Evolutionary conservation across 2,797 vertebrate species (phyloP).

Genomic region (Xiphorhynchus erythropygius): DNA sequence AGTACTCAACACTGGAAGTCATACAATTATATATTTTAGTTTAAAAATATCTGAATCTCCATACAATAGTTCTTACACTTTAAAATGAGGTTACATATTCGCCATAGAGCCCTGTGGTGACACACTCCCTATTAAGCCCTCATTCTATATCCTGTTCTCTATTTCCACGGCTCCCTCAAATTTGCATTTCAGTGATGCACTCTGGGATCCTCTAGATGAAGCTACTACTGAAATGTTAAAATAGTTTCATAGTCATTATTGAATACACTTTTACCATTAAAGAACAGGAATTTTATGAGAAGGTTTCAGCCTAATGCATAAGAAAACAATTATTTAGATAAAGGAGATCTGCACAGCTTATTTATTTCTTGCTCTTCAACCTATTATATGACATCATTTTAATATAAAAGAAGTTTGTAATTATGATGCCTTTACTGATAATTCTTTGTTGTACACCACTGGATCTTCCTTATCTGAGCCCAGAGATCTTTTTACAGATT

Average conservation of each 20-base stretch:
- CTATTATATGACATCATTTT: conserved; percentile 67
- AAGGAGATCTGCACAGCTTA: conserved; percentile 29
- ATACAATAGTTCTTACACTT: neutral
- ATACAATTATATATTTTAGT: neutral
- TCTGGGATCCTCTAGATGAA: neutral
- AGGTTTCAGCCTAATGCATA: neutral
- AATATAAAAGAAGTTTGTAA: conserved; percentile 54
- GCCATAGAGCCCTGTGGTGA: neutral
- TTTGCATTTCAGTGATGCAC: neutral
- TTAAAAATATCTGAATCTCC: neutral
- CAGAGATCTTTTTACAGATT: conserved; percentile 27
- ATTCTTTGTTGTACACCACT: conserved; percentile 49
- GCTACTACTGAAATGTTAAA: neutral
- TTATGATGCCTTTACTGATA: conserved; percentile 56
- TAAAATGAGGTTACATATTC: neutral
- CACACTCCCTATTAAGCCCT: neutral
- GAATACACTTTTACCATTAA: neutral
- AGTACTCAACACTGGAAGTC: neutral
- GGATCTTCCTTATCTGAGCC: conserved; percentile 16
- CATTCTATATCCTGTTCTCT: neutral
- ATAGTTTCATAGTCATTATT: neutral
- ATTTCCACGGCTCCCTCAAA: neutral
- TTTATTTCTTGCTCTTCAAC: conserved; percentile 63
- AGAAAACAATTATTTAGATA: conserved; percentile 61
- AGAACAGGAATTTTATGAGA: neutral